Percentiles rank a stretch among this genome's conserved stretches.
Conservation (phyloP, 2,797 vertebrate genomes). For the Spinus olivaceus region DNA sequence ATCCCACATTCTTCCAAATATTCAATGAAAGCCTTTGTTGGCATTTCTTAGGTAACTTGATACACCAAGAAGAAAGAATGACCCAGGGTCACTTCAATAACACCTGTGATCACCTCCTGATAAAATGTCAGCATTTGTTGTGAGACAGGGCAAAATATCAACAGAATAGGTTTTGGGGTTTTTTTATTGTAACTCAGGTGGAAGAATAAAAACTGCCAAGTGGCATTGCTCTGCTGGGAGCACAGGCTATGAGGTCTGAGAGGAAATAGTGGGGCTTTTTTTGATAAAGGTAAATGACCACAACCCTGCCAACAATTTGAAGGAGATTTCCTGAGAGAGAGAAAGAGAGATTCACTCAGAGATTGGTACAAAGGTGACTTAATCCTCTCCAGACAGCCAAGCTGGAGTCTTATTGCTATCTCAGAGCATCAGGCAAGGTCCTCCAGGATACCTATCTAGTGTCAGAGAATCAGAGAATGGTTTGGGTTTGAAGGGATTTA, state of each 20-base stretch:
- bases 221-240: background rate
- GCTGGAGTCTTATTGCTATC: background rate
- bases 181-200: background rate
- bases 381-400: background rate
- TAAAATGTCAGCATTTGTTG: background rate
- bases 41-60: background rate
- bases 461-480: background rate
- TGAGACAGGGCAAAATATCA: background rate
- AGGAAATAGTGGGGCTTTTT: background rate
- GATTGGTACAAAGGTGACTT: background rate
- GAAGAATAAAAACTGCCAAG: background rate
- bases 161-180: background rate
- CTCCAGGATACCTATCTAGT: background rate
- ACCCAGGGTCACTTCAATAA: background rate
- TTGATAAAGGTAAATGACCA: background rate
- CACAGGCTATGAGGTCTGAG: background rate
- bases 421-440: background rate
- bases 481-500: background rate
- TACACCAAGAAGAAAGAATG: background rate
- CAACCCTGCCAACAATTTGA: background rate
- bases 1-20: background rate
- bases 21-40: background rate
- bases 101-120: accelerated
- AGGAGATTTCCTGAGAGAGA: background rate
- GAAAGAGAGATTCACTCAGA: background rate